Conservation (phyloP, 2,888 invertebrate species). For the Julus scanicus region DNA sequence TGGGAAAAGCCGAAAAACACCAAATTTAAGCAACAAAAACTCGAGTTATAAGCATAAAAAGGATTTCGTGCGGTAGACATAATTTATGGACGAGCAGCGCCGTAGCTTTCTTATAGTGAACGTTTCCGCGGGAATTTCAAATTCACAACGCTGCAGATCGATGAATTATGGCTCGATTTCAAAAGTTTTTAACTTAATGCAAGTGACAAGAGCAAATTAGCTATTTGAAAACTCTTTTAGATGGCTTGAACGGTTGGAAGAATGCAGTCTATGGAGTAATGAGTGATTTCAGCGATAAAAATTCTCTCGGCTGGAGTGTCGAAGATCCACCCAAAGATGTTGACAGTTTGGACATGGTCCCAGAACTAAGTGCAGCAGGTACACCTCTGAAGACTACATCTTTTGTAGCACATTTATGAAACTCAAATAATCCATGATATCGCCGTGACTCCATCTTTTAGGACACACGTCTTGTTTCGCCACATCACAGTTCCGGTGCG, state of each 20-base stretch:
- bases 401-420: too few relatives aligned
- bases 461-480: conserved; percentile 26
- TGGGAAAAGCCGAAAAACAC: too few relatives aligned
- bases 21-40: too few relatives aligned
- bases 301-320: neutral
- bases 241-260: neutral
- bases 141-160: too few relatives aligned
- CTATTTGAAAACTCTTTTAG: neutral
- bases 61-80: too few relatives aligned
- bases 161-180: too few relatives aligned
- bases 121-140: too few relatives aligned
- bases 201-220: neutral
- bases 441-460: neutral
- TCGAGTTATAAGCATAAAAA: too few relatives aligned
- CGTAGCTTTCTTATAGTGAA: too few relatives aligned
- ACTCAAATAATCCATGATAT: too few relatives aligned
- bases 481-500: neutral
- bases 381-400: neutral
- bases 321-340: conserved; percentile 49
- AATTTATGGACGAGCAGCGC: too few relatives aligned
- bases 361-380: conserved; percentile 21
- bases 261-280: neutral
- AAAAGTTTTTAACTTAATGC: too few relatives aligned
- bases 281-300: neutral
- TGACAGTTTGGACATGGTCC: neutral